Conservation (phyloP, 2,888 invertebrate species). For the Sabatieria punctata region DNA sequence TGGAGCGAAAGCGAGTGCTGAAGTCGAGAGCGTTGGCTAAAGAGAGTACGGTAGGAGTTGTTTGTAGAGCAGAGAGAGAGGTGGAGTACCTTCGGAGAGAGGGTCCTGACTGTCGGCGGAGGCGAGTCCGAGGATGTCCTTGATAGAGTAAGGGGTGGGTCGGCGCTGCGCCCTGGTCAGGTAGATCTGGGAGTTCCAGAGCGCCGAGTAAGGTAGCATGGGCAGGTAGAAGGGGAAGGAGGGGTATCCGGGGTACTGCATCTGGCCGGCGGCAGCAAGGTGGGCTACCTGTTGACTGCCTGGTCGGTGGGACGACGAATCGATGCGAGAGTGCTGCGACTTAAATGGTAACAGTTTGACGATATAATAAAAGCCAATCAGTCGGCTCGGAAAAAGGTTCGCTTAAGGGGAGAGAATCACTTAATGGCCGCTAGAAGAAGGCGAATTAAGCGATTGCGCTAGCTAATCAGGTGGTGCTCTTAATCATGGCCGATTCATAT, state of each 20-base stretch:
- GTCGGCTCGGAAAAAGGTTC: too few species aligned
- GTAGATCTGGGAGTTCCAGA: constrained; percentile 78
- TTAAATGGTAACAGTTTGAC: too few species aligned
- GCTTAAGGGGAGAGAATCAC: too few species aligned
- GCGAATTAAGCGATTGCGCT: constrained; percentile 23
- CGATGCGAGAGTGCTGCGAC: too few species aligned
- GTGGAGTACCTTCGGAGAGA: constrained; percentile 8
- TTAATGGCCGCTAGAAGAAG: constrained; percentile 19
- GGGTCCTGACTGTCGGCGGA: constrained; percentile 2
- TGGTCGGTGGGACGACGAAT: too few species aligned
- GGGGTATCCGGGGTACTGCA: too few species aligned
- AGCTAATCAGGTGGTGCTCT: background rate
- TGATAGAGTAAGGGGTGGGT: constrained; percentile 70
- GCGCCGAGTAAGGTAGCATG: constrained; percentile 36
- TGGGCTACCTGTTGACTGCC: too few species aligned
- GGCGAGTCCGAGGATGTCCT: constrained; percentile 58
- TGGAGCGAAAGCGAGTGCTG: background rate
- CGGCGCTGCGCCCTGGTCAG: constrained; percentile 50
- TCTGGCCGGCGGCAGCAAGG: too few species aligned
- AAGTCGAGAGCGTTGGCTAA: background rate
- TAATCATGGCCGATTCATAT: too few species aligned
- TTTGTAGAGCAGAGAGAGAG: constrained; percentile 5
- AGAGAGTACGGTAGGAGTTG: constrained; percentile 4
- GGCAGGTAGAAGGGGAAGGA: constrained; percentile 5
- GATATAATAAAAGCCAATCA: too few species aligned